phyloP scores from a whole-genome alignment of 2,113 vertebrate species.

The Psettodes erumei region DNA sequence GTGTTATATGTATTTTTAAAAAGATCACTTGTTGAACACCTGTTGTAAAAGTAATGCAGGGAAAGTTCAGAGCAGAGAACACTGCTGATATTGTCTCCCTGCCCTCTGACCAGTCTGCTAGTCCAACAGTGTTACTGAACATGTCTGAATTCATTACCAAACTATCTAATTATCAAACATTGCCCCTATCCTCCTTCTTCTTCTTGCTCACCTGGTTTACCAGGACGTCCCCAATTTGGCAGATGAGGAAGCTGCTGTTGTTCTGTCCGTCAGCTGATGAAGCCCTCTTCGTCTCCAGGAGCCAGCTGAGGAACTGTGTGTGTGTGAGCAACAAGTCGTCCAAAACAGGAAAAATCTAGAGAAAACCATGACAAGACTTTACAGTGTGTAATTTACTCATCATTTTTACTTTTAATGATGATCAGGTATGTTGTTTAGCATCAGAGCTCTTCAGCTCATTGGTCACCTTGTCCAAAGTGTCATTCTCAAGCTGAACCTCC shows the following conservation, averaged over 20 bases:
- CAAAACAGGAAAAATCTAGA: slow-evolving; percentile 88
- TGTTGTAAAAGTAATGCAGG: no score
- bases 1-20: no score
- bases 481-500: slow-evolving; percentile 88
- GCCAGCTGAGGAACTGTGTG: slow-evolving; percentile 87
- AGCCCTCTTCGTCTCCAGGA: slow-evolving; percentile 89
- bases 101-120: no score
- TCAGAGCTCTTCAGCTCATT: no score
- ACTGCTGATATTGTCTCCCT: no score
- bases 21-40: no score
- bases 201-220: slow-evolving; percentile 85
- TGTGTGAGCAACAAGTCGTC: slow-evolving; percentile 90
- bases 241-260: slow-evolving; percentile 88
- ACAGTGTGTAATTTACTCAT: neutral
- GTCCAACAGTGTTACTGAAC: no score
- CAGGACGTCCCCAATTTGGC: slow-evolving; percentile 88
- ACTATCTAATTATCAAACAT: no score
- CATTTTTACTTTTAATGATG: neutral
- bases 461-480: slow-evolving; percentile 86
- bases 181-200: no score
- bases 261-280: slow-evolving; percentile 74
- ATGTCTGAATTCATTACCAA: no score
- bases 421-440: no score
- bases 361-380: neutral
- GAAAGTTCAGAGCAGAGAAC: no score